A percentile compares a stretch with the other conserved stretches of the same genome.
Conservation (phyloP, 2,113 vertebrate genomes). For the Hemicordylus capensis region DNA sequence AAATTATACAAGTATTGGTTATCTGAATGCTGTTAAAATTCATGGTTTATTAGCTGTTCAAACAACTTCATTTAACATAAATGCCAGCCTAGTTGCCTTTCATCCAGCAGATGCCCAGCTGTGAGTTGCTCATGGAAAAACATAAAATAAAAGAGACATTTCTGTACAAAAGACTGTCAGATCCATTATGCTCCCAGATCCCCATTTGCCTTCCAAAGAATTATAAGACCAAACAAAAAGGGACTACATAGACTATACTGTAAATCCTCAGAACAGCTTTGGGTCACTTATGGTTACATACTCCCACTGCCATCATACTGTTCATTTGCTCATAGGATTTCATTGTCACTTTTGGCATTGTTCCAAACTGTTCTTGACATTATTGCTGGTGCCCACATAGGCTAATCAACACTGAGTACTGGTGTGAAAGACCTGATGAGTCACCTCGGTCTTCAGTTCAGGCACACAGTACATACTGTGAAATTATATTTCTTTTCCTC, state of each 20-base stretch:
- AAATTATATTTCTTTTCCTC: neutral
- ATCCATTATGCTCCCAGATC: neutral
- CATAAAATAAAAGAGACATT: neutral
- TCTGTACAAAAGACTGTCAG: neutral
- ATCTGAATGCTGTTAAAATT: neutral
- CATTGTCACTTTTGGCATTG: neutral
- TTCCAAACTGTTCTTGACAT: neutral
- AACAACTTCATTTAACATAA: neutral
- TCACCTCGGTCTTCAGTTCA: neutral
- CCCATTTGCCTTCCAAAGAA: neutral
- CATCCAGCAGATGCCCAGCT: neutral
- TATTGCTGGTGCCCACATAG: no score
- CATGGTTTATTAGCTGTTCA: neutral
- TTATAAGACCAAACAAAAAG: neutral
- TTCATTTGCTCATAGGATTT: neutral
- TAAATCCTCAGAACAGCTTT: neutral
- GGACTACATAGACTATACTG: neutral
- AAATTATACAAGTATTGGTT: neutral
- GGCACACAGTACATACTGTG: neutral
- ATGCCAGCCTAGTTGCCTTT: neutral
- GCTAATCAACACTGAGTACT: neutral
- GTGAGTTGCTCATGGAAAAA: neutral
- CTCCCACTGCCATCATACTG: neutral
- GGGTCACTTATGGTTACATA: neutral
- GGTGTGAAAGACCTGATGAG: neutral